These are phyloP conservation scores for Eptatretus atami DNA, from an alignment of 2,797 vertebrate genomes.

Conservation along the genomic window DNA sequence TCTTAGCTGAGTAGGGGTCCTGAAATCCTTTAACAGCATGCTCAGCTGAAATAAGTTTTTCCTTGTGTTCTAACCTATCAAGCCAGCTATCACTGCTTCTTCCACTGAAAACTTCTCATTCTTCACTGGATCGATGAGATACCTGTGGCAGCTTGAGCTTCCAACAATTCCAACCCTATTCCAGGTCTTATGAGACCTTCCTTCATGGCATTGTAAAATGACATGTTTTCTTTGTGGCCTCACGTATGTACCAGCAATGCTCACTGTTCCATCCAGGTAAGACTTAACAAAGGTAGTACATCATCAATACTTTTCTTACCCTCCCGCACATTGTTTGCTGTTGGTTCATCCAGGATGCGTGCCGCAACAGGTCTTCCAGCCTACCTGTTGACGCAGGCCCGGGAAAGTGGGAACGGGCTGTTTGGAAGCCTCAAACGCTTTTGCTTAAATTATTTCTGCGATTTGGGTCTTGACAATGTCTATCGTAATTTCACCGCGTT, in stretches of 20 bases:
- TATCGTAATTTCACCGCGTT: background rate
- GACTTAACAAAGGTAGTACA: background rate
- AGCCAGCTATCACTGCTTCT: slow-evolving; percentile 22
- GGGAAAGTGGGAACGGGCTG: background rate
- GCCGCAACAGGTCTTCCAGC: background rate
- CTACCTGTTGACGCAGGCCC: slow-evolving; percentile 1
- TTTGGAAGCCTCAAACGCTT: background rate
- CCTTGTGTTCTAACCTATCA: slow-evolving; percentile 36
- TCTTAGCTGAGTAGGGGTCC: slow-evolving; percentile 16
- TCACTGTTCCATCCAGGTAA: background rate
- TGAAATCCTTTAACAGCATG: slow-evolving; percentile 30
- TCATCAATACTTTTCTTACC: slow-evolving; percentile 1
- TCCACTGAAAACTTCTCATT: slow-evolving; percentile 29
- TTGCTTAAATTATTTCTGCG: background rate
- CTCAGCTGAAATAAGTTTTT: slow-evolving; percentile 28
- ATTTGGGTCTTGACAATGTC: background rate
- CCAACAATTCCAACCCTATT: slow-evolving; percentile 25
- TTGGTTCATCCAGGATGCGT: background rate
- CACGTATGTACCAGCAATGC: slow-evolving; percentile 18
- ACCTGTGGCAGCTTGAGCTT: slow-evolving; percentile 44
- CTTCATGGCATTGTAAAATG: slow-evolving; percentile 17
- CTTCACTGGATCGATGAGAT: slow-evolving; percentile 22
- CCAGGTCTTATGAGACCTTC: slow-evolving; percentile 15
- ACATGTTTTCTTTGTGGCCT: slow-evolving; percentile 17
- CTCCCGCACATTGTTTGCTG: background rate